These are phyloP conservation scores for Uloborus diversus DNA, from an alignment of 1,140 invertebrate genomes.

Conservation along the genomic window DNA sequence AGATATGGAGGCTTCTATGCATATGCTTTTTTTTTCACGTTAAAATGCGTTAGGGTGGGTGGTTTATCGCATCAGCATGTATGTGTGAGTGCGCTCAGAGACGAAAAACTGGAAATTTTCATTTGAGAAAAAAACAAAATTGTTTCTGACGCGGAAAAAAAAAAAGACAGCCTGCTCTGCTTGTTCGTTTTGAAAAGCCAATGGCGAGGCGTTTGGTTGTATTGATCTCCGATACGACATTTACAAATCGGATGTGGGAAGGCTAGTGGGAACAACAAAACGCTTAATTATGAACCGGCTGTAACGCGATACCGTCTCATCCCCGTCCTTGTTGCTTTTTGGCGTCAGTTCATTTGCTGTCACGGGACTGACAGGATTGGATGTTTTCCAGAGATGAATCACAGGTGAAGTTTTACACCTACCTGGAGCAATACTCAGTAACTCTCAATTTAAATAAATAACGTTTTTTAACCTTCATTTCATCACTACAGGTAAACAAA, in stretches of 20 bases:
- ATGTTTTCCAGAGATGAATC: no score
- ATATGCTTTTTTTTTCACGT: not conserved
- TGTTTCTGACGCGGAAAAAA: not conserved
- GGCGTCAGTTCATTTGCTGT: no score
- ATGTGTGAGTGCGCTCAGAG: not conserved
- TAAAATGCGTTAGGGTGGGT: not conserved
- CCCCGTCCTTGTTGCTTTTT: not conserved
- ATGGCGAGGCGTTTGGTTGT: not conserved
- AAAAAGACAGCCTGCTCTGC: not conserved
- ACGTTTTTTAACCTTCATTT: no score
- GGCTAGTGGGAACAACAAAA: slow-evolving; percentile 31
- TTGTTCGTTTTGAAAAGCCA: slow-evolving; percentile 3
- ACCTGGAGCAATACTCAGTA: no score
- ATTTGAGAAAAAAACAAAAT: not conserved
- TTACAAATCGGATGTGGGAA: slow-evolving; percentile 24
- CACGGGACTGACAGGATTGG: no score
- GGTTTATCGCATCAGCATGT: not conserved
- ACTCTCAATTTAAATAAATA: no score
- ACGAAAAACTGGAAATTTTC: not conserved
- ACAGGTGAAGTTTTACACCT: no score
- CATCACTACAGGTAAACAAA: no score
- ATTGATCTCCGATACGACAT: slow-evolving; percentile 37
- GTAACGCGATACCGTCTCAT: not conserved
- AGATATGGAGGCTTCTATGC: not conserved
- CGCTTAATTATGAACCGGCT: slow-evolving; percentile 44